These are phyloP conservation scores for Halcyon malimbica DNA, from an alignment of 2,113 vertebrate species.

Conservation along the genomic window DNA sequence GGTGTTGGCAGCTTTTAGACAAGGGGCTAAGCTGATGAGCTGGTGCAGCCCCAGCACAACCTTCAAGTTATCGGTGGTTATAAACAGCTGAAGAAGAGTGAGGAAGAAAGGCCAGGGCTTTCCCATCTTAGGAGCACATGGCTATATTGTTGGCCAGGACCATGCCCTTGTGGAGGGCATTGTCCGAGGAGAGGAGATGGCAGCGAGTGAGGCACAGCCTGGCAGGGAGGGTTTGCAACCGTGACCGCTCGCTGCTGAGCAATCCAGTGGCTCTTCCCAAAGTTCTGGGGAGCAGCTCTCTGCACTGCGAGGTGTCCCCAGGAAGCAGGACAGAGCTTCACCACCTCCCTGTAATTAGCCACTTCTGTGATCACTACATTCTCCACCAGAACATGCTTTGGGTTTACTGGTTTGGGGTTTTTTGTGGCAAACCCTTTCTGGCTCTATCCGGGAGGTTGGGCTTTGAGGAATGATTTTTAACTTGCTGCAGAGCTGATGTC, in stretches of 20 bases:
- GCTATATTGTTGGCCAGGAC: fast-evolving
- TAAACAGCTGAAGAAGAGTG: background rate
- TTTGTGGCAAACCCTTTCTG: background rate
- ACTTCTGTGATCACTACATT: background rate
- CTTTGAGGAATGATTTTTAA: background rate
- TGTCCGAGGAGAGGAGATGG: background rate
- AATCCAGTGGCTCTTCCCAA: background rate
- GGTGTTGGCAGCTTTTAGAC: background rate
- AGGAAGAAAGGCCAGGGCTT: background rate
- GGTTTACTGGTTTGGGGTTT: background rate
- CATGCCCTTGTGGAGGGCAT: background rate
- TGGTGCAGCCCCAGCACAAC: background rate
- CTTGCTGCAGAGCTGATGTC: background rate
- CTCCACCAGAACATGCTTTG: background rate
- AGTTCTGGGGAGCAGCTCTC: fast-evolving
- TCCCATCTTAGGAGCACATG: background rate
- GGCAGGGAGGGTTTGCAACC: too few species aligned
- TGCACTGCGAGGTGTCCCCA: fast-evolving
- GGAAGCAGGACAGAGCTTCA: background rate
- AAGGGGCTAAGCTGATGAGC: background rate
- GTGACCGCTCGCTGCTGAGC: background rate
- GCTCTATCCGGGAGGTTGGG: background rate
- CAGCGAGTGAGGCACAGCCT: fast-evolving
- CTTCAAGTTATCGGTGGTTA: background rate
- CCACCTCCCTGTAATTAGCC: background rate